These are phyloP conservation scores for Anseranas semipalmata DNA, from an alignment of 2,113 vertebrate species.

Conservation along the genomic window DNA sequence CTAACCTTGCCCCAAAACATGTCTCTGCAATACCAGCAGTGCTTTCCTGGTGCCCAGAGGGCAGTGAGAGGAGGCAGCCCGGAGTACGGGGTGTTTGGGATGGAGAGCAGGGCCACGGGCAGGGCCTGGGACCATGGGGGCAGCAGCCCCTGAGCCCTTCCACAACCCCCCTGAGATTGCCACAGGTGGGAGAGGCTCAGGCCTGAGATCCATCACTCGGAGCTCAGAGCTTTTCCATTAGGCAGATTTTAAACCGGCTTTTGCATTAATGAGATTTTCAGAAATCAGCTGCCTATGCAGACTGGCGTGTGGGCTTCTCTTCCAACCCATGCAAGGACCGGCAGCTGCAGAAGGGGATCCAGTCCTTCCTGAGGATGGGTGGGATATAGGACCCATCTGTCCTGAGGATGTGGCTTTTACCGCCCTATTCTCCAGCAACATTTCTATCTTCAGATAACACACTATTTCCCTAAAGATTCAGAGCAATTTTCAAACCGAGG, in stretches of 20 bases:
- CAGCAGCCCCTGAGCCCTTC: neutral
- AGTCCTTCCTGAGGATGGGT: neutral
- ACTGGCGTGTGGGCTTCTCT: neutral
- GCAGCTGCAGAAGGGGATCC: neutral
- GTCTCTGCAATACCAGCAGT: accelerated
- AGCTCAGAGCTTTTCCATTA: neutral
- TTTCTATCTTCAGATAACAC: neutral
- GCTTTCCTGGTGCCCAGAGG: neutral
- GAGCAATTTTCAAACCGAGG: neutral
- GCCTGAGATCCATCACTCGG: neutral
- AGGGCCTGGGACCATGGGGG: accelerated
- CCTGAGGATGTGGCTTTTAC: neutral
- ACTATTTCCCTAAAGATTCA: neutral
- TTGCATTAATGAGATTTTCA: neutral
- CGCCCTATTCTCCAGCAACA: neutral
- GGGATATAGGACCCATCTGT: neutral
- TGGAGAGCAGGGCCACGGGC: neutral
- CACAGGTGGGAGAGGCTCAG: neutral
- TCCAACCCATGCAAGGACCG: accelerated
- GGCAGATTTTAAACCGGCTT: neutral
- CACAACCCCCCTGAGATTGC: neutral
- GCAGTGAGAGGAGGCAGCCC: neutral
- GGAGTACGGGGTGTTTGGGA: neutral
- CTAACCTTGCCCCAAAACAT: neutral
- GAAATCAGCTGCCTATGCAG: neutral